Base-by-base conservation (phyloP, 2,888 invertebrate genomes). In the Maniola hyperantus region DNA sequence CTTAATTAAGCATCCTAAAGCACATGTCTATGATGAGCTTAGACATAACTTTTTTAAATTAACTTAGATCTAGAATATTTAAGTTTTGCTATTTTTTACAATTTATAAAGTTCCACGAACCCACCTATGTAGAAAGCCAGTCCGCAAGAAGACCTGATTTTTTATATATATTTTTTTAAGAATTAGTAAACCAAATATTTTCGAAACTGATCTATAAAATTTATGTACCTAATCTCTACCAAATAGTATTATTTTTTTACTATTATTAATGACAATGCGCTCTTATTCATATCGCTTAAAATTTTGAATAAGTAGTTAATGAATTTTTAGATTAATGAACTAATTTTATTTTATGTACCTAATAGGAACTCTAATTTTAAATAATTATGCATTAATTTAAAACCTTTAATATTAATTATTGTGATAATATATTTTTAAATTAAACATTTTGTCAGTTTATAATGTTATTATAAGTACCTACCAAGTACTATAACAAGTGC, bases 211-310 rank as follows among this genome's bases (percentile, higher is more conserved):
- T 55, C 11, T 36, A 36, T 15, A 36, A 55, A 55, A 18, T 18
- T 15, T 5, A 39, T 11, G 55, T 55, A 55, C 36, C 55, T 55
- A 55, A 18, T 39, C 1, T 18, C 11, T 18, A 55, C 55, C 55
- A 55, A 55, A 55, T 55, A 55, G 55, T 55, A 55, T 36, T 55
- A 55, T 18, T 55, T 33, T 53, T 55, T 18, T 6, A n/a, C 46
- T 48, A 15, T 46, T 46, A 15, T 8, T 7, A 8, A 46, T 2
- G 46, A 7, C 15, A 8, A 48, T 15, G 18, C 15, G 18, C 8
- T 18, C 15, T 18, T 18, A 46, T 15, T 46, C 8, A 46, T 10
- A 15, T 48, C 8, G 8, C 48, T 18, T 18, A 7, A 8, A 48
- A 48, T 48, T 48, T 48, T 15, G 8, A 18, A 10, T 48, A 48